Evolutionary conservation across 2,113 vertebrate genomes (phyloP).

Genomic region (Sinocyclocheilus maitianheensis): DNA sequence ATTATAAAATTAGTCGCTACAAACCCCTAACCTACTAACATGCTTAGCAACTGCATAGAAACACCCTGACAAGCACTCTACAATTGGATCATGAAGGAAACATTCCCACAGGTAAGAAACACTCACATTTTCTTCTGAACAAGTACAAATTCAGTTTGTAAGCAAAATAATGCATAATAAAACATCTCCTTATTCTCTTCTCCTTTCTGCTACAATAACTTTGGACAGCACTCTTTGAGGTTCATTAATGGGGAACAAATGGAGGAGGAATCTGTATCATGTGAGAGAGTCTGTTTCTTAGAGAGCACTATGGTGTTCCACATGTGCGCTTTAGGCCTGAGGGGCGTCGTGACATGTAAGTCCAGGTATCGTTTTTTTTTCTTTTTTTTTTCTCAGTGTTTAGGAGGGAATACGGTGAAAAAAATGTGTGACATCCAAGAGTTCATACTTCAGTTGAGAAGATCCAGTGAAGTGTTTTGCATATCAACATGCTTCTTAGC

Average conservation of each 20-base stretch:
- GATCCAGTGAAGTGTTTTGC: neutral
- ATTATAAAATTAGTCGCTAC: too few relatives aligned
- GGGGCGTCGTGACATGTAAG: neutral
- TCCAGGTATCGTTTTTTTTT: neutral
- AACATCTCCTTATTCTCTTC: neutral
- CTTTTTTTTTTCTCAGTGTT: too few relatives aligned
- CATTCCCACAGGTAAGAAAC: neutral
- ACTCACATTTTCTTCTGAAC: neutral
- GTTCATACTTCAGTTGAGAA: neutral
- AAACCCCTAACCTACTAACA: too few relatives aligned
- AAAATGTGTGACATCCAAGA: neutral
- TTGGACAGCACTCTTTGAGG: constrained; percentile 9
- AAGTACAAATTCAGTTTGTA: neutral
- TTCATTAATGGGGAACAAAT: constrained; percentile 50
- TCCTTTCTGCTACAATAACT: neutral
- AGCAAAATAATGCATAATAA: neutral
- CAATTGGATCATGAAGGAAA: neutral
- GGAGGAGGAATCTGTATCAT: constrained; percentile 52
- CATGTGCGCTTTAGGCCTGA: neutral
- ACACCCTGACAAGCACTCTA: neutral
- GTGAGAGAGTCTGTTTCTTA: constrained; percentile 32
- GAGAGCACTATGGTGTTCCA: neutral
- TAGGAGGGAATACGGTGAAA: neutral
- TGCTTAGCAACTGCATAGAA: too few relatives aligned
- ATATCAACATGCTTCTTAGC: neutral